Conservation (phyloP, 2,888 invertebrate species). For the Caenorhabditis wallacei region DNA sequence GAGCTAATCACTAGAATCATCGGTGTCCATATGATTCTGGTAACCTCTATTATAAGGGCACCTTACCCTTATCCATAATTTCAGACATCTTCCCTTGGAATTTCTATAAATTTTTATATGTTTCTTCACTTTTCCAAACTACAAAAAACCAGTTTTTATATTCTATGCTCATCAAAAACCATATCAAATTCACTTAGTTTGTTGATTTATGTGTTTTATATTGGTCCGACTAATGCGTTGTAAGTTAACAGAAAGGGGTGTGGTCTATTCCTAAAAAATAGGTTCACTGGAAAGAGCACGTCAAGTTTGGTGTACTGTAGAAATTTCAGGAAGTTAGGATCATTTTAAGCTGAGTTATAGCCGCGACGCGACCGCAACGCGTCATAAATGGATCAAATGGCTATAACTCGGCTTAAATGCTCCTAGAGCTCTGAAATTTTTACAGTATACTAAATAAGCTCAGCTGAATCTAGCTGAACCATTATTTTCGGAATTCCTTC, state of each 20-base stretch:
- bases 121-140: slow-evolving; percentile 1
- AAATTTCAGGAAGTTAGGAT: no score
- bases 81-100: not conserved
- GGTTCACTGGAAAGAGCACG: no score
- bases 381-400: no score
- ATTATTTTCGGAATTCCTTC: not conserved
- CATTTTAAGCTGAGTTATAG: no score
- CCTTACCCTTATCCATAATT: not conserved
- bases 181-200: not conserved
- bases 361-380: no score
- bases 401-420: not conserved
- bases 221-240: not conserved
- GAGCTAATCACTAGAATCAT: no score
- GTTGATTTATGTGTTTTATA: not conserved
- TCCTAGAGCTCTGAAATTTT: not conserved
- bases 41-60: not conserved
- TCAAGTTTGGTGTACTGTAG: no score
- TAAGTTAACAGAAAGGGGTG: not conserved
- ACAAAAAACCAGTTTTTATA: slow-evolving; percentile 9
- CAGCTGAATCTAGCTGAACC: not conserved
- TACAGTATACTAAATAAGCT: not conserved
- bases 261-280: no score
- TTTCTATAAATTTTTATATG: slow-evolving; percentile 11
- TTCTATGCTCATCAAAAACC: slow-evolving; percentile 7
- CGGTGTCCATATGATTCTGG: not conserved